phyloP scores from a whole-genome alignment of 2,797 vertebrate genomes.

The Pipistrellus pygmaeus region DNA sequence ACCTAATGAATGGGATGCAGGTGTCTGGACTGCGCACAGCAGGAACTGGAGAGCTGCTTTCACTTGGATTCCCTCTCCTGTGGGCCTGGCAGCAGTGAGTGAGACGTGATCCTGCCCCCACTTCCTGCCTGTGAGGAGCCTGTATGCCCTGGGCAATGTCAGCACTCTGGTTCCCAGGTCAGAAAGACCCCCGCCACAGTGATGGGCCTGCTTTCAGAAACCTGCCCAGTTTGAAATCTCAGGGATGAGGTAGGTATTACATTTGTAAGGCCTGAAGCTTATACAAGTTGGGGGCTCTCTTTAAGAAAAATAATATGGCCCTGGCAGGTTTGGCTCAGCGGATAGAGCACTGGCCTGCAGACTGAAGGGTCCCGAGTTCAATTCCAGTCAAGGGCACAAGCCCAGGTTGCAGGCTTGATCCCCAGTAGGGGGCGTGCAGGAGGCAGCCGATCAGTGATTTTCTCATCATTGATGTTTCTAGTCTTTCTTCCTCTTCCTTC shows the following conservation, averaged over 20 bases:
- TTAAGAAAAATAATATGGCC: conserved; percentile 3
- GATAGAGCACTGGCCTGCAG: no score
- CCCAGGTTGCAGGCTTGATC: no score
- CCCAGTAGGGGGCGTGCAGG: no score
- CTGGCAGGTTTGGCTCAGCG: no score
- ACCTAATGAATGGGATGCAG: conserved; percentile 21
- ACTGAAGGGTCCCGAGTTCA: no score
- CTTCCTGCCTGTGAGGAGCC: background rate
- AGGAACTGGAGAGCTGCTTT: background rate
- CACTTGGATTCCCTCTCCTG: background rate
- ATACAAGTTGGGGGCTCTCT: background rate
- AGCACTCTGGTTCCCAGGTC: background rate
- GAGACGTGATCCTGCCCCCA: background rate
- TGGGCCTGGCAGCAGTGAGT: background rate
- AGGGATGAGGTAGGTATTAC: background rate
- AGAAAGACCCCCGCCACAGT: background rate
- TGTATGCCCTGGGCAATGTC: background rate
- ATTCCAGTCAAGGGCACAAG: no score
- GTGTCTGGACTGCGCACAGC: background rate
- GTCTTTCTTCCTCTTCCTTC: no score
- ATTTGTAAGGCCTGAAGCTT: background rate
- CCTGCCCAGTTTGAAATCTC: background rate
- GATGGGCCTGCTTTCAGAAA: background rate
- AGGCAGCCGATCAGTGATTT: no score
- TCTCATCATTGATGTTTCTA: no score